Evolutionary conservation across 2,797 vertebrate genomes (phyloP).

Genomic region (Poeciliopsis presidionis): DNA sequence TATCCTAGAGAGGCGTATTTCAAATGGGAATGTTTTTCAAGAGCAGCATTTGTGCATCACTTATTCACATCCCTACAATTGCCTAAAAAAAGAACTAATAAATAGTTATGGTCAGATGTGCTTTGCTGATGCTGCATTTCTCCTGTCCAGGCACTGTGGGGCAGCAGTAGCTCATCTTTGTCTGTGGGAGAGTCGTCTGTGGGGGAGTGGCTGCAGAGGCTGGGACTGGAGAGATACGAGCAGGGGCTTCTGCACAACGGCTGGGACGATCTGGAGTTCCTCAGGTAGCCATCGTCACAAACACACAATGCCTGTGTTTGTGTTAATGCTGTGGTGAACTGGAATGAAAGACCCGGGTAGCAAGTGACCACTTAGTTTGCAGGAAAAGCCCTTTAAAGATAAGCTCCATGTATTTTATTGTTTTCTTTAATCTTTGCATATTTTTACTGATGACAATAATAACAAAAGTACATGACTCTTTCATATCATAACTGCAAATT

Average conservation of each 20-base stretch:
- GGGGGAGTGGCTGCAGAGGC: conserved; percentile 90
- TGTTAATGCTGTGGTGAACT: not conserved
- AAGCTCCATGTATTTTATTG: not conserved
- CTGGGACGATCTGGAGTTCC: conserved; percentile 98
- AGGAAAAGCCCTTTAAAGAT: not conserved
- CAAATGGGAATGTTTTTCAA: too few species aligned
- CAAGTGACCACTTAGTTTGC: not conserved
- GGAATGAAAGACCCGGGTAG: not conserved
- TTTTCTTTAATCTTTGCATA: not conserved
- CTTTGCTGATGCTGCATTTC: conserved; percentile 3
- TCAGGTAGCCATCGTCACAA: conserved; percentile 81
- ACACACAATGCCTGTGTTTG: not conserved
- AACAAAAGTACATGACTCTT: not conserved
- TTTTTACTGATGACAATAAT: not conserved
- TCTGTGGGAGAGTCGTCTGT: conserved; percentile 87
- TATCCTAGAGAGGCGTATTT: too few species aligned
- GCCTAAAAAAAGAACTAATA: too few species aligned
- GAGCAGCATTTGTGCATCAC: too few species aligned
- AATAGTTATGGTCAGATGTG: not conserved
- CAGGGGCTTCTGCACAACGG: conserved; percentile 93
- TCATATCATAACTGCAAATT: not conserved
- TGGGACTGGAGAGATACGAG: conserved; percentile 93
- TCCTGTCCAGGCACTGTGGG: conserved; percentile 82
- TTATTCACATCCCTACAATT: too few species aligned
- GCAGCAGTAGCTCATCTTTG: conserved; percentile 83